Evolutionary conservation across 2,797 vertebrate genomes (phyloP).

Genomic region (Lycodopsis pacificus): DNA sequence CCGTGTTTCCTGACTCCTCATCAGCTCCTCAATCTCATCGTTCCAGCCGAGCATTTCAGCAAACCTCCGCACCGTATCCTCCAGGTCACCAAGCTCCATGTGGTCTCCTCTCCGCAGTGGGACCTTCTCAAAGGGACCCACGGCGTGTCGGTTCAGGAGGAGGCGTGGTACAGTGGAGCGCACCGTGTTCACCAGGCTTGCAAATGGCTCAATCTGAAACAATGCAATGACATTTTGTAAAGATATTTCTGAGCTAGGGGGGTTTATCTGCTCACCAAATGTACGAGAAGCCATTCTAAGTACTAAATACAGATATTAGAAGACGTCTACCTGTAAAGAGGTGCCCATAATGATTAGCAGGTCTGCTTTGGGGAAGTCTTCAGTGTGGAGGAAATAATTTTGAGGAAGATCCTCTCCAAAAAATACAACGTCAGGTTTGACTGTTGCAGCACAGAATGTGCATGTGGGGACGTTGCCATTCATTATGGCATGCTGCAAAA

Average conservation of each 20-base stretch:
- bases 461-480: conserved; percentile 80
- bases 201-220: conserved; percentile 86
- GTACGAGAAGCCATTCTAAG: not conserved
- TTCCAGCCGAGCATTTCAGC: conserved; percentile 83
- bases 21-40: conserved; percentile 81
- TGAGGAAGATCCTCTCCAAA: conserved; percentile 88
- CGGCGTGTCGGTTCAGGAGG: conserved; percentile 83
- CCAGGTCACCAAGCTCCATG: conserved; percentile 84
- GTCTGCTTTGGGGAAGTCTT: conserved; percentile 87
- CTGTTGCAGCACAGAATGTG: conserved; percentile 83
- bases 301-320: not conserved
- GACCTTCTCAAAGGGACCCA: conserved; percentile 82
- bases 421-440: conserved; percentile 88
- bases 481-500: conserved; percentile 79
- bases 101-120: conserved; percentile 80
- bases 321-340: conserved; percentile 80
- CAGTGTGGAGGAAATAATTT: conserved; percentile 83
- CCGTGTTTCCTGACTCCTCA: conserved; percentile 72
- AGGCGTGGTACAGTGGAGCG: conserved; percentile 83
- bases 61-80: conserved; percentile 76
- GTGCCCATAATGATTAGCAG: conserved; percentile 88
- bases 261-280: not conserved
- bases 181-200: conserved; percentile 86
- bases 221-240: not conserved
- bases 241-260: not conserved